These are phyloP conservation scores for Linnaemya tessellans DNA, from an alignment of 2,888 invertebrate species.

Conservation along the genomic window DNA sequence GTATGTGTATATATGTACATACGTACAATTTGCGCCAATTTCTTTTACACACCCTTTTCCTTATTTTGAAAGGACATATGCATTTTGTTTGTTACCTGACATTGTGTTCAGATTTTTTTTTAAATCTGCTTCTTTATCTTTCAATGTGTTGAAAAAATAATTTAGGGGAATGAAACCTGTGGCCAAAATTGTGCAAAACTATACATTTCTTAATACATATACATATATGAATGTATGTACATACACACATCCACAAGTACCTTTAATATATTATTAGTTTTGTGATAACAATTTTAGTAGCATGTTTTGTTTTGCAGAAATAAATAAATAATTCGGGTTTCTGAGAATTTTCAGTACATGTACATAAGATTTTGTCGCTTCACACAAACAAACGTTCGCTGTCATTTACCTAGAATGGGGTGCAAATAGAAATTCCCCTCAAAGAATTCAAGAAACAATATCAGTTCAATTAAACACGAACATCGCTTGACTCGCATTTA, in stretches of 20 bases:
- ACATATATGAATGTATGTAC: too few relatives aligned
- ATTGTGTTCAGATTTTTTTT: slow-evolving; percentile 8
- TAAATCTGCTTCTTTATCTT: not conserved
- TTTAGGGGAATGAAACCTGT: slow-evolving; percentile 28
- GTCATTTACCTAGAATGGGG: not conserved
- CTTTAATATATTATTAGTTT: too few relatives aligned
- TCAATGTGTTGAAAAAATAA: not conserved
- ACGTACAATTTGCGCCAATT: slow-evolving; percentile 50
- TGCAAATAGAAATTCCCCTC: not conserved
- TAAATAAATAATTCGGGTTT: too few relatives aligned
- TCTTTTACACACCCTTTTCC: slow-evolving; percentile 7
- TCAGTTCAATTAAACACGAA: not conserved
- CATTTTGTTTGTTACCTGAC: slow-evolving; percentile 24
- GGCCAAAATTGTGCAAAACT: not conserved
- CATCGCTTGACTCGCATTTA: too few relatives aligned
- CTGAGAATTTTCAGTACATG: not conserved
- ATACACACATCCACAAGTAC: too few relatives aligned
- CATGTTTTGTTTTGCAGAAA: too few relatives aligned
- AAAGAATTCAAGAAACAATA: not conserved
- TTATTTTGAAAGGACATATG: slow-evolving; percentile 25
- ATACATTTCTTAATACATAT: too few relatives aligned
- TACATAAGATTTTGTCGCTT: too few relatives aligned
- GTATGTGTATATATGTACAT: too few relatives aligned
- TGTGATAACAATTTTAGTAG: too few relatives aligned
- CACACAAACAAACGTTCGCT: too few relatives aligned